phyloP scores from a whole-genome alignment of 64 coral and sea anemone species.

The Catalaphyllia jardinei region DNA sequence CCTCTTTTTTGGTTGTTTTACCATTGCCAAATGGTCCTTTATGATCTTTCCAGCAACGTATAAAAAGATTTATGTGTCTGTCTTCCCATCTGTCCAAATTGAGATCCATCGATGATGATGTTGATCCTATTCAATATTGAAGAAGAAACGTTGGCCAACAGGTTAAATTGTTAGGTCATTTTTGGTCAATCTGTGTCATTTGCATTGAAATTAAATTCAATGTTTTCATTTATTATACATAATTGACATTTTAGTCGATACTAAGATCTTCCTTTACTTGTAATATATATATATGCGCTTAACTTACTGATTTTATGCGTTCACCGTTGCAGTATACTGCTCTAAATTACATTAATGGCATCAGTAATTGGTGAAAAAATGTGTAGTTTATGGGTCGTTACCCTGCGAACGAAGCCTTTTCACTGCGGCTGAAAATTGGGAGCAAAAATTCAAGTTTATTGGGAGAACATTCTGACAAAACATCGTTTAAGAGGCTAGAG shows the following conservation, averaged over 20 bases:
- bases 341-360: not conserved
- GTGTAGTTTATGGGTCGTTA: too few relatives aligned
- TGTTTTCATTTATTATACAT: not conserved
- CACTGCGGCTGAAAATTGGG: too few relatives aligned
- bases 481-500: not conserved
- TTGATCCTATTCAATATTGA: too few relatives aligned
- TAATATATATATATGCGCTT: not conserved
- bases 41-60: not conserved
- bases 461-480: not conserved
- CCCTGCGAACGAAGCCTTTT: too few relatives aligned
- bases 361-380: too few relatives aligned
- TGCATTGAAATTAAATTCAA: not conserved
- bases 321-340: not conserved
- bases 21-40: not conserved
- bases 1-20: not conserved
- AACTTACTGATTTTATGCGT: not conserved
- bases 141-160: too few relatives aligned
- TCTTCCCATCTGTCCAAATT: not conserved
- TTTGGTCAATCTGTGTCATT: not conserved
- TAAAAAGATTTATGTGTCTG: not conserved
- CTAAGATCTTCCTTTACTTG: not conserved
- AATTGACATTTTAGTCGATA: not conserved
- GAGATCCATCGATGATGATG: too few relatives aligned
- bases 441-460: too few relatives aligned
- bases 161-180: too few relatives aligned